Evolutionary conservation across 2,797 vertebrate species (phyloP).

Genomic region (Scomberomorus guttatus): DNA sequence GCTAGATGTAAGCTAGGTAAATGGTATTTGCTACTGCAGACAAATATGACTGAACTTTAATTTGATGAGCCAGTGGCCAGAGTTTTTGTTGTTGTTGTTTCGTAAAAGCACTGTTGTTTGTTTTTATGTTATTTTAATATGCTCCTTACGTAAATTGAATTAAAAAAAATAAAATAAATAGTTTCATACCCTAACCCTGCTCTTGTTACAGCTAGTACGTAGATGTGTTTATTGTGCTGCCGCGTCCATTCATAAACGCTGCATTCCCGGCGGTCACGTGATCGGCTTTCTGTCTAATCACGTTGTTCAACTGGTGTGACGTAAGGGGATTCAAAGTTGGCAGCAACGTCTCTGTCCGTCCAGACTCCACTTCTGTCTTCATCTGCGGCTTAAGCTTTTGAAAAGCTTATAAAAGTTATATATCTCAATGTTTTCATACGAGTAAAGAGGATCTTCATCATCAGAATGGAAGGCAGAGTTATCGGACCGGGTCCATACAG

Average conservation of each 20-base stretch:
- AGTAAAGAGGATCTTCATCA: neutral
- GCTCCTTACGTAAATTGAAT: too few species aligned
- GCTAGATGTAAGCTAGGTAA: too few species aligned
- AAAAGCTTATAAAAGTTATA: neutral
- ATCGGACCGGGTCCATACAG: slow-evolving; percentile 91
- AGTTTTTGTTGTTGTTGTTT: too few species aligned
- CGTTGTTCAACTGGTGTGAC: slow-evolving; percentile 43
- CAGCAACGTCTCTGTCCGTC: slow-evolving; percentile 49
- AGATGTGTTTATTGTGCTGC: neutral
- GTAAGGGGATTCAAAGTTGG: slow-evolving; percentile 80
- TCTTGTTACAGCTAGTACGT: too few species aligned
- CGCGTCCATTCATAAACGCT: neutral
- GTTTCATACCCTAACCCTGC: neutral
- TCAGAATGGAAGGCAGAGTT: slow-evolving; percentile 73
- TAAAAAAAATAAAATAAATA: too few species aligned
- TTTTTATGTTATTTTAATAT: neutral
- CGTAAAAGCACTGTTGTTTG: neutral
- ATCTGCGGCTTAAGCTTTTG: neutral
- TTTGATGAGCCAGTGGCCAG: too few species aligned
- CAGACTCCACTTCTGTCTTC: neutral
- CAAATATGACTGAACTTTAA: too few species aligned
- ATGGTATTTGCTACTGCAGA: too few species aligned
- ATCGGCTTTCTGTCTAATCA: slow-evolving; percentile 56
- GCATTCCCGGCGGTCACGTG: slow-evolving; percentile 57
- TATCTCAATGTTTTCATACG: slow-evolving; percentile 48